phyloP scores from a whole-genome alignment of 2,888 invertebrate genomes.

The Tiliacea aurago region DNA sequence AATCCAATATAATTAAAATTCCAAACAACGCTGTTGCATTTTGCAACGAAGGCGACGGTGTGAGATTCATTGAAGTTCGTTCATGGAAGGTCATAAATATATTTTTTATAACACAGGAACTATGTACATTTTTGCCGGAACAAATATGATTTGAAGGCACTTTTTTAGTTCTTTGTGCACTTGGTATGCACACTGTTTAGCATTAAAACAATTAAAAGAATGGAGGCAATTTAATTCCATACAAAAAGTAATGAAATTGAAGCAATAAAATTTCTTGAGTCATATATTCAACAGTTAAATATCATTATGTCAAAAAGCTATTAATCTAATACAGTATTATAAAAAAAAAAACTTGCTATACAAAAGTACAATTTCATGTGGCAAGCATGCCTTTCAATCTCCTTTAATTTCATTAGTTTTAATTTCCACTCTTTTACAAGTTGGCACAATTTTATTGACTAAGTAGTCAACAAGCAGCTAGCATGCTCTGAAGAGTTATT shows the following conservation, averaged over 20 bases:
- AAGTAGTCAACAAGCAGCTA: no score
- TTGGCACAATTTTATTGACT: not conserved
- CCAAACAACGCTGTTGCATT: not conserved
- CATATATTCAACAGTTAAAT: not conserved
- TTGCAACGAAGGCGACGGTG: not conserved
- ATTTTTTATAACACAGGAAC: not conserved
- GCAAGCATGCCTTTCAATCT: not conserved
- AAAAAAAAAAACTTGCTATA: no score
- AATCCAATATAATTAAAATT: conserved; percentile 29
- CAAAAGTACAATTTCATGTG: not conserved
- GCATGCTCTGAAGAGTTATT: no score
- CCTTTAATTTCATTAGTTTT: not conserved
- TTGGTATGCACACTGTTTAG: not conserved
- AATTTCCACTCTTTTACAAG: not conserved
- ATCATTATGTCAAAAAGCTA: not conserved
- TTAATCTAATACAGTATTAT: not conserved
- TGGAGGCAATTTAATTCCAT: not conserved
- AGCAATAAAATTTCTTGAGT: not conserved
- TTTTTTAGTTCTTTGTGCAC: not conserved
- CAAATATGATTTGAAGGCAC: conserved; percentile 27
- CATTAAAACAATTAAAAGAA: not conserved
- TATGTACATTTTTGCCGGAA: conserved; percentile 24
- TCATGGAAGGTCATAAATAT: not conserved
- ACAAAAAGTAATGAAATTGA: conserved; percentile 1
- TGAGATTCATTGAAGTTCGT: not conserved